These are phyloP conservation scores for Turritopsis rubra DNA, from an alignment of 30 jellyfish, hydroid and myxozoan genomes.

Conservation along the genomic window DNA sequence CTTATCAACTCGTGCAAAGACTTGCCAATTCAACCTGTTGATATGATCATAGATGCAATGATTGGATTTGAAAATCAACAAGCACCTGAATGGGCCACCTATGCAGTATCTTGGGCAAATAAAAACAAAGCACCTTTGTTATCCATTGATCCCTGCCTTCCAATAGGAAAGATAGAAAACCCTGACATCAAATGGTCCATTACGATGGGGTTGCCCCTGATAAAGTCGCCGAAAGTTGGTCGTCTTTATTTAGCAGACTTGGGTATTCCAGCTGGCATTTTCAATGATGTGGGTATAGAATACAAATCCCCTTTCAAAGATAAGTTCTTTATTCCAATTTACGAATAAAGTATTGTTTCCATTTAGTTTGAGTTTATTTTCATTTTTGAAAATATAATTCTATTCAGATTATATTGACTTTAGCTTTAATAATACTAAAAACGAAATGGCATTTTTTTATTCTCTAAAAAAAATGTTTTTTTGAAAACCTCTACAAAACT, in stretches of 20 bases:
- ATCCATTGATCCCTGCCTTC: conserved; percentile 76
- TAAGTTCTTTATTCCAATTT: conserved; percentile 64
- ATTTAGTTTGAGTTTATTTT: neutral
- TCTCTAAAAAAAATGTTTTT: neutral
- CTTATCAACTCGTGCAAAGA: conserved; percentile 44
- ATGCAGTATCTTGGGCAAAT: conserved; percentile 79
- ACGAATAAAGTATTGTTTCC: conserved; percentile 19
- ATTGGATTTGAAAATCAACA: conserved; percentile 40
- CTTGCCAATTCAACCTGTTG: conserved; percentile 83
- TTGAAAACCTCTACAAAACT: neutral
- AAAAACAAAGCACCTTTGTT: conserved; percentile 84
- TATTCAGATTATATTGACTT: neutral
- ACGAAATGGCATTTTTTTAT: neutral
- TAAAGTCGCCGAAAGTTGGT: conserved; percentile 65
- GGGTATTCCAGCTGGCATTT: conserved; percentile 78
- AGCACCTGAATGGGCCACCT: conserved; percentile 42
- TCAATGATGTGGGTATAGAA: conserved; percentile 71
- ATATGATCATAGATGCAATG: conserved; percentile 77
- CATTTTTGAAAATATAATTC: neutral
- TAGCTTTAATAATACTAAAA: neutral
- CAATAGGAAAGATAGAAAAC: neutral
- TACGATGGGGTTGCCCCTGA: conserved; percentile 78
- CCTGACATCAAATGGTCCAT: conserved; percentile 76
- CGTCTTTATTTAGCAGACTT: conserved; percentile 73
- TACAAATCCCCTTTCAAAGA: conserved; percentile 80